Percentiles rank a stretch among this genome's conserved stretches.
Conservation (phyloP, 2,888 invertebrate genomes). For the Pyrrhosoma nymphula region DNA sequence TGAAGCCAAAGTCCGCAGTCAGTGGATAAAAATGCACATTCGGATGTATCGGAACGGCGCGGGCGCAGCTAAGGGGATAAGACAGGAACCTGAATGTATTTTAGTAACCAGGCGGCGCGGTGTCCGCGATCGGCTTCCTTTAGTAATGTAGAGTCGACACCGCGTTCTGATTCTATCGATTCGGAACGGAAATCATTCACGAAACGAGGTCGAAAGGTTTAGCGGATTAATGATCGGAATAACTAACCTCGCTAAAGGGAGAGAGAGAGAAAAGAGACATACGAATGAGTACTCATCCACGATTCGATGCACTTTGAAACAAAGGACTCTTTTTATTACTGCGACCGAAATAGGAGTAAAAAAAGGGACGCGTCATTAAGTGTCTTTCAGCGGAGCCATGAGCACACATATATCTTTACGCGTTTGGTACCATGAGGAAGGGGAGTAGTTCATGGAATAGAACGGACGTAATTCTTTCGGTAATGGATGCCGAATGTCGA, state of each 20-base stretch:
- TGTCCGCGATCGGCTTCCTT: too few species aligned
- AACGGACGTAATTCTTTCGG: background rate
- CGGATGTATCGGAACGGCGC: too few species aligned
- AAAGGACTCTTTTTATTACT: background rate
- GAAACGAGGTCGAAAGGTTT: background rate
- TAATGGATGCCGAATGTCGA: background rate
- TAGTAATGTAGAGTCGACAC: too few species aligned
- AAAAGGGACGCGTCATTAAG: background rate
- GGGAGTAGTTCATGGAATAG: too few species aligned
- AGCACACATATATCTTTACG: too few species aligned
- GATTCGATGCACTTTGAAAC: background rate
- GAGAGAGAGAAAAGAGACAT: background rate
- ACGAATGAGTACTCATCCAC: background rate
- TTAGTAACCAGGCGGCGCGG: too few species aligned
- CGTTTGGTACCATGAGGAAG: too few species aligned
- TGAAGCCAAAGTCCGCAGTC: too few species aligned
- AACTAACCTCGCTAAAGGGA: background rate
- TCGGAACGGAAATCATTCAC: background rate
- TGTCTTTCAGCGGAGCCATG: background rate
- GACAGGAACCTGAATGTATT: too few species aligned
- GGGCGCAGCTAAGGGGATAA: too few species aligned
- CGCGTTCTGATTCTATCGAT: too few species aligned
- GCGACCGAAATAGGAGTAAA: background rate
- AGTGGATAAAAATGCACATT: too few species aligned
- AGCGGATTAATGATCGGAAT: background rate